A percentile compares a stretch with the other conserved stretches of the same genome.
Conservation (phyloP, 2,797 vertebrate genomes). For the Synanceia verrucosa region DNA sequence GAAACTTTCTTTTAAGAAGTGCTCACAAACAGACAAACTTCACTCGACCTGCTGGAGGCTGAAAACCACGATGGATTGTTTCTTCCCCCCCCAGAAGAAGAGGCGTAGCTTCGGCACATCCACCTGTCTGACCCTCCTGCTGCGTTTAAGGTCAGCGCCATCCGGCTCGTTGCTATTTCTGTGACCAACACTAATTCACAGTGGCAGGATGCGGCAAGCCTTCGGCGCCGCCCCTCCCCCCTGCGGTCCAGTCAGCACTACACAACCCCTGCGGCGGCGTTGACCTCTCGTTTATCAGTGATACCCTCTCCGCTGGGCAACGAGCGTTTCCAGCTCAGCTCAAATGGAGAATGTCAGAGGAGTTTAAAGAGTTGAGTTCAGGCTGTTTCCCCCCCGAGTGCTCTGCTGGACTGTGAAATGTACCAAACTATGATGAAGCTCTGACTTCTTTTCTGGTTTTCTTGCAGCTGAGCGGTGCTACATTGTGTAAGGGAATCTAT, state of each 20-base stretch:
- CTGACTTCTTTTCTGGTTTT: not conserved
- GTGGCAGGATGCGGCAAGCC: constrained; percentile 16
- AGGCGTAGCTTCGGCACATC: not conserved
- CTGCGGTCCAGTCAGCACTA: not conserved
- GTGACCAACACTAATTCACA: constrained; percentile 14
- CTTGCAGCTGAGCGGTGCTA: not conserved
- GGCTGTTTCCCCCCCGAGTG: constrained; percentile 12
- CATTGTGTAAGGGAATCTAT: not conserved
- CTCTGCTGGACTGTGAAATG: constrained; percentile 41
- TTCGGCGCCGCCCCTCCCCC: not conserved
- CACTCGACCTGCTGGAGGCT: constrained; percentile 10
- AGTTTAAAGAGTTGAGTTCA: constrained; percentile 38
- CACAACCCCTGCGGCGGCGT: not conserved
- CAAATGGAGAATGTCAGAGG: constrained; percentile 30
- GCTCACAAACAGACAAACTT: constrained; percentile 10
- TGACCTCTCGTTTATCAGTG: constrained; percentile 57
- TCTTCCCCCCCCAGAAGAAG: not conserved
- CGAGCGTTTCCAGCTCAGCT: constrained; percentile 30
- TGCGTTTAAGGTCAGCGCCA: constrained; percentile 4
- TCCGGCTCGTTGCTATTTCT: not conserved
- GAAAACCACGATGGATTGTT: not conserved
- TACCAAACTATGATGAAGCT: not conserved
- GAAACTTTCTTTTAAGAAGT: constrained; percentile 39
- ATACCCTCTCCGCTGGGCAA: constrained; percentile 40
- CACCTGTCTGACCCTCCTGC: constrained; percentile 22